These are phyloP conservation scores for Agrypnia vestita DNA, from an alignment of 1,140 invertebrate species.

Conservation along the genomic window DNA sequence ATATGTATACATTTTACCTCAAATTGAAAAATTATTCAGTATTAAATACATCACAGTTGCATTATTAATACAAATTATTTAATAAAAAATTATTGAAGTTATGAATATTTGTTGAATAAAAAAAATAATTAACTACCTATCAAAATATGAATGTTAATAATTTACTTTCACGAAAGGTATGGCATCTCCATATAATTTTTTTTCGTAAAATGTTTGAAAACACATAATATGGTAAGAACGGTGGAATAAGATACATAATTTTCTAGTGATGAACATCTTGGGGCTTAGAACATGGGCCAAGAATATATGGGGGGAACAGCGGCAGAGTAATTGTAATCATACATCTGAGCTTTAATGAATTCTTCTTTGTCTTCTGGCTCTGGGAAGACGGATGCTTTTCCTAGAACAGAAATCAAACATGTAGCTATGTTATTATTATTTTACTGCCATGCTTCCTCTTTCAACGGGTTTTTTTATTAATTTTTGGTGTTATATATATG, in stretches of 20 bases:
- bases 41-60: slow-evolving; percentile 46
- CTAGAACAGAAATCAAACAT: slow-evolving; percentile 68
- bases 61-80: slow-evolving; percentile 10
- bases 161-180: not conserved
- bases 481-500: too few species aligned
- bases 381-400: slow-evolving; percentile 83
- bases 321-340: slow-evolving; percentile 81
- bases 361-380: slow-evolving; percentile 82
- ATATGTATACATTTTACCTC: not conserved
- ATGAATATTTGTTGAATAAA: not conserved
- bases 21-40: not conserved
- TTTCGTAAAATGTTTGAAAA: not conserved
- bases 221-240: not conserved
- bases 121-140: slow-evolving; percentile 3
- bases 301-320: slow-evolving; percentile 79
- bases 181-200: not conserved
- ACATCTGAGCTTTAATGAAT: slow-evolving; percentile 88
- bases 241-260: not conserved
- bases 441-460: too few species aligned
- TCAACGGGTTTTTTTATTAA: too few species aligned
- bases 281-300: slow-evolving; percentile 76
- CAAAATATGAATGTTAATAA: slow-evolving; percentile 6
- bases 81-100: not conserved
- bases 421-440: not conserved
- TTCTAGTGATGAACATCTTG: not conserved